Percentiles rank a stretch among this genome's conserved stretches.
phyloP scores from a whole-genome alignment of 2,888 invertebrate genomes.

The Patella caerulea region DNA sequence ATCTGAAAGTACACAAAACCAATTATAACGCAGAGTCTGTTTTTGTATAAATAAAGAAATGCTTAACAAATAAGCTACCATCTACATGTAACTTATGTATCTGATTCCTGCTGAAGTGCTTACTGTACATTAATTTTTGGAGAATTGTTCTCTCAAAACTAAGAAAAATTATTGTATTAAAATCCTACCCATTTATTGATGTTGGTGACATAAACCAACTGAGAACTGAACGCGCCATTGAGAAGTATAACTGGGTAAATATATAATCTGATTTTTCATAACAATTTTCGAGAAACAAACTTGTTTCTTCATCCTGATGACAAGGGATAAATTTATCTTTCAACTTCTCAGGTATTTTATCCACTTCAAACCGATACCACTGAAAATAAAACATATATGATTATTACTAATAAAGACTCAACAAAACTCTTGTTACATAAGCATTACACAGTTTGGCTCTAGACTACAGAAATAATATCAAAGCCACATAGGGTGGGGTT shows the following conservation, averaged over 20 bases:
- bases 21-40: too few relatives aligned
- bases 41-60: too few relatives aligned
- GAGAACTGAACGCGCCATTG: constrained; percentile 86
- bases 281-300: constrained; percentile 81
- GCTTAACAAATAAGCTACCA: too few relatives aligned
- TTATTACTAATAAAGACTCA: not conserved
- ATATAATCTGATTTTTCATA: constrained; percentile 87
- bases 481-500: too few relatives aligned
- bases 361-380: constrained; percentile 65
- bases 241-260: constrained; percentile 91
- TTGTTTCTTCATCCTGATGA: constrained; percentile 80
- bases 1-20: constrained; percentile 74
- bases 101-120: too few relatives aligned
- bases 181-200: constrained; percentile 91
- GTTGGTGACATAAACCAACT: constrained; percentile 94
- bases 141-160: not conserved
- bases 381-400: constrained; percentile 37
- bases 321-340: constrained; percentile 58
- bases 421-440: not conserved
- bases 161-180: not conserved
- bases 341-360: constrained; percentile 51
- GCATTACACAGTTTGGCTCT: too few relatives aligned
- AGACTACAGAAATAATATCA: too few relatives aligned
- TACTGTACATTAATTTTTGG: too few relatives aligned
- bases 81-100: too few relatives aligned